Percentiles rank a stretch among this genome's conserved stretches.
phyloP scores from a whole-genome alignment of 2,797 vertebrate species.

The Spinus pinus region DNA sequence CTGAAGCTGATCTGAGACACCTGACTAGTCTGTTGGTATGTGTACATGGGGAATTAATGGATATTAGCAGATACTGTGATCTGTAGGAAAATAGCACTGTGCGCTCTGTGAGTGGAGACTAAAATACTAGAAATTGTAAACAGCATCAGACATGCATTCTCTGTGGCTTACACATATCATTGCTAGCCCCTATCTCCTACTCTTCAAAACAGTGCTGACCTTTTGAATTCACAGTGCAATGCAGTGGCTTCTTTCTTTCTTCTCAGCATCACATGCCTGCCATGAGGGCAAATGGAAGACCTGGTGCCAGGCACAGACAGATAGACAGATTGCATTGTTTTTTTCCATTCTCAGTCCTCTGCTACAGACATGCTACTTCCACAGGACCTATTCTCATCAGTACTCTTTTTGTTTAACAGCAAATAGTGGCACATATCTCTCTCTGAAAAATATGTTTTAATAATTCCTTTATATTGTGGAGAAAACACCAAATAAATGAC shows the following conservation, averaged over 20 bases:
- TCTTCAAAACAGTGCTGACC: not conserved
- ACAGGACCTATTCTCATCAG: not conserved
- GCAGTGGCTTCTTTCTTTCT: not conserved
- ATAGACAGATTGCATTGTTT: not conserved
- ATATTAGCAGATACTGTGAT: not conserved
- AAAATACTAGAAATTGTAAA: not conserved
- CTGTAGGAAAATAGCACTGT: not conserved
- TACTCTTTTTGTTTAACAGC: not conserved
- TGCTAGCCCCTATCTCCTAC: not conserved
- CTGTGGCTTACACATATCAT: not conserved
- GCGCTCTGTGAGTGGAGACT: not conserved
- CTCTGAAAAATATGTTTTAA: not conserved
- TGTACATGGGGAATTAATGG: not conserved
- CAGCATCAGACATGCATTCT: not conserved
- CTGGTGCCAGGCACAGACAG: conserved; percentile 22
- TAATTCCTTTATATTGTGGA: not conserved
- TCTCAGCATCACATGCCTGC: conserved; percentile 9
- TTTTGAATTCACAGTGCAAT: not conserved
- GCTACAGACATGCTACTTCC: not conserved
- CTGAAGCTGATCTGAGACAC: not conserved
- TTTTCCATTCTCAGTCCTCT: not conserved
- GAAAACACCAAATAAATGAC: not conserved
- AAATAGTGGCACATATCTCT: not conserved
- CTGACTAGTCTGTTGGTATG: not conserved
- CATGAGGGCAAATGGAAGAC: not conserved